Evolutionary conservation across 2,113 vertebrate genomes (phyloP).

Genomic region (Malurus cyaneus): DNA sequence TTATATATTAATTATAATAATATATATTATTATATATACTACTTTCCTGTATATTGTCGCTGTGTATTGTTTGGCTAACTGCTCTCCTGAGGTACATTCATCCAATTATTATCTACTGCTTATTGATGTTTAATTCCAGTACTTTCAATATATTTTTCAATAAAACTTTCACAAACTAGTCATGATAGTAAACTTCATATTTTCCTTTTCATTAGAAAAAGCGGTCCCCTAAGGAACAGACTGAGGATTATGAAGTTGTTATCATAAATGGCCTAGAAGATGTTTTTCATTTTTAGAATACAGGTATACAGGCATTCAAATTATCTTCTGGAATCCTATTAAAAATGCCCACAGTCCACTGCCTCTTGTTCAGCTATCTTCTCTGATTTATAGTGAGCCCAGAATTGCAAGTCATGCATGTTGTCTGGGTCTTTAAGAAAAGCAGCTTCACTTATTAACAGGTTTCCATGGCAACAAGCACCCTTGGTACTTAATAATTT

Average conservation of each 20-base stretch:
- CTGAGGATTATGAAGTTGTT: background rate
- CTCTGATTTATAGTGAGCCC: background rate
- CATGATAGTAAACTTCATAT: background rate
- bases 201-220: background rate
- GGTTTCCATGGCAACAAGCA: background rate
- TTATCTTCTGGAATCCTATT: background rate
- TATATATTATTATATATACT: background rate
- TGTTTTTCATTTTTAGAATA: background rate
- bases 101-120: background rate
- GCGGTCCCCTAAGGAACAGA: background rate
- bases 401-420: background rate
- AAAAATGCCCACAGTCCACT: background rate
- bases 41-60: background rate
- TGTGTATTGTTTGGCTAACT: background rate
- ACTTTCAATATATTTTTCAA: constrained; percentile 41
- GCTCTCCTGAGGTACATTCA: background rate
- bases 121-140: constrained; percentile 3
- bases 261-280: background rate
- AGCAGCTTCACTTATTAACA: background rate
- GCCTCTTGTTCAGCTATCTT: background rate
- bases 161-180: constrained; percentile 17
- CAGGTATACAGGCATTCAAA: background rate
- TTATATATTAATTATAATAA: too few relatives aligned
- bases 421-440: background rate
- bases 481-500: background rate